These are phyloP conservation scores for Apis dorsata DNA, from an alignment of 1,140 invertebrate genomes.

Conservation along the genomic window DNA sequence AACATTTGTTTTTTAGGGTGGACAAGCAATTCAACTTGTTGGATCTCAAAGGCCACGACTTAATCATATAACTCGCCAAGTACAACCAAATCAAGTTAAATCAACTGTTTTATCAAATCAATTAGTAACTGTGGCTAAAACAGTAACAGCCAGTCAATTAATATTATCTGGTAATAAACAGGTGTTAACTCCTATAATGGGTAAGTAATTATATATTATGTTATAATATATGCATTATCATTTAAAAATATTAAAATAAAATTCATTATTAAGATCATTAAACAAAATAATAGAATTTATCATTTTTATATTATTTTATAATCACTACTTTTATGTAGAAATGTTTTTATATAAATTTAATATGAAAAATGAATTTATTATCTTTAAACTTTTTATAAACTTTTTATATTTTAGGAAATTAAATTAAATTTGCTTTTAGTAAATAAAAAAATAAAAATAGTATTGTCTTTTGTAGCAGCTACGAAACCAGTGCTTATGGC, in stretches of 20 bases:
- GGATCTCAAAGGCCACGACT: constrained; percentile 82
- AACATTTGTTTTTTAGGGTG: constrained; percentile 66
- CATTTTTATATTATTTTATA: neutral
- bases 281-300: too few species aligned
- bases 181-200: constrained; percentile 82
- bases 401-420: neutral
- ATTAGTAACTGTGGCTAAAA: constrained; percentile 76
- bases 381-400: neutral
- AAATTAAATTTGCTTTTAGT: neutral
- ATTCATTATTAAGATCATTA: too few species aligned
- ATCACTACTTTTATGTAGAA: neutral
- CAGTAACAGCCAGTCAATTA: constrained; percentile 79
- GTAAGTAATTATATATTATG: constrained; percentile 74
- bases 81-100: constrained; percentile 79
- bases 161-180: constrained; percentile 82
- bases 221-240: too few species aligned
- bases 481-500: constrained; percentile 78
- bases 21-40: constrained; percentile 82
- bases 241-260: neutral
- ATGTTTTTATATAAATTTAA: neutral
- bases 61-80: constrained; percentile 80
- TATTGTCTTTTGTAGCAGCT: constrained; percentile 66
- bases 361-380: neutral
- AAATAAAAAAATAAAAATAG: neutral
- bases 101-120: constrained; percentile 77